phyloP scores from a whole-genome alignment of 2,797 vertebrate genomes.

The Tokudaia muenninki region DNA sequence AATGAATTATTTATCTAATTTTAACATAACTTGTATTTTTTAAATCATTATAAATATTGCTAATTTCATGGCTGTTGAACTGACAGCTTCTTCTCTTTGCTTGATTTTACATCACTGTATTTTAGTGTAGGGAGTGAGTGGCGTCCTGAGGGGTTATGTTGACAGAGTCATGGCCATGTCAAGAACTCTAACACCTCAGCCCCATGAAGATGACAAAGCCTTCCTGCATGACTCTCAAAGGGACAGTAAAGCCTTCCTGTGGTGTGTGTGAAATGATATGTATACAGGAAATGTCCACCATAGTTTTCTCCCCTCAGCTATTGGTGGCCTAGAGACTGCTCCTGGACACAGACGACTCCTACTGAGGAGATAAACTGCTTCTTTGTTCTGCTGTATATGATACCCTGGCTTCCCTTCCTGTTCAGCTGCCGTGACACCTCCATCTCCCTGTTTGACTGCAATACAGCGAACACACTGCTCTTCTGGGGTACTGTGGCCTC shows the following conservation, averaged over 20 bases:
- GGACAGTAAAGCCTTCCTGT: not conserved
- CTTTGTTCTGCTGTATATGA: not conserved
- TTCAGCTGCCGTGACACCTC: too few species aligned
- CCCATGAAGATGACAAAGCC: not conserved
- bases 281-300: not conserved
- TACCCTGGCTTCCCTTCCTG: not conserved
- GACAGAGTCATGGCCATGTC: not conserved
- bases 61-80: not conserved
- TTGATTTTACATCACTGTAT: not conserved
- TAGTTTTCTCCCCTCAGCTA: not conserved
- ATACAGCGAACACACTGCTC: not conserved
- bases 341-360: not conserved
- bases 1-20: not conserved
- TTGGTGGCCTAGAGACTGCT: not conserved
- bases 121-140: not conserved
- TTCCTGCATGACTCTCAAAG: not conserved
- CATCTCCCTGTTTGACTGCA: not conserved
- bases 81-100: not conserved
- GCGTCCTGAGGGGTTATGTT: not conserved
- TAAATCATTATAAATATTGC: conserved; percentile 14
- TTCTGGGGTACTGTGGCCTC: not conserved
- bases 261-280: not conserved
- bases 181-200: not conserved
- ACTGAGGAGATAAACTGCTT: too few species aligned
- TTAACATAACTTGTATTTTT: not conserved